Base-by-base conservation (phyloP, 2,113 vertebrate genomes). In the Pseudopodoces humilis region DNA sequence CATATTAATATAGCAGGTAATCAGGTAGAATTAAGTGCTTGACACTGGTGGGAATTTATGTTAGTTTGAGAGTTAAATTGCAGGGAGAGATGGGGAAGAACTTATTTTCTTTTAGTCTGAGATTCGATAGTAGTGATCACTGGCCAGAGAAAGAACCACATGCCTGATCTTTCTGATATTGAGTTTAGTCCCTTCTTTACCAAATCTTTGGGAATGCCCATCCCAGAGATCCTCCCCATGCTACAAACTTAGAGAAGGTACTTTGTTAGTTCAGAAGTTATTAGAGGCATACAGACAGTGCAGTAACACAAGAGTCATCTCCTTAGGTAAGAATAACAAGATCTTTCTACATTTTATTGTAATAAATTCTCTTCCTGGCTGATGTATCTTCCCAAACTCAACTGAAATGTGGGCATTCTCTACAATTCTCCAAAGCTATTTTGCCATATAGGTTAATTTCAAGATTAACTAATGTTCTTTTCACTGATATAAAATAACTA, bases 1-100 rank as follows among this genome's bases (percentile, higher is more conserved):
- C 94, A 84, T 94, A 94, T 97, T 97, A 96, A 97, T 96, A 94
- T 71, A 64, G 50, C 72, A 94, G 72, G 88, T 94, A 96, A 94
- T 93, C 96, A 94, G 85, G 80, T 90, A 94, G 86, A 94, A 95
- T 97, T 81, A 96, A 95, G 86, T 91, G 64, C 41, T 93, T 94
- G 80, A 68, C 47, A 81, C 88, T 74, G 56, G 35, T 83, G 96
- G 90, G 94, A 95, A 78, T 94, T 94, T 94, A 53, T 88, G 43
- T 41, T 95, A 58, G 78, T 87, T 50, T 35, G 64, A 81, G 68
- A 58, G 59, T 83, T 52, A 88, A 70, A 77, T 77, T 83, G 50
- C 30, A 35, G 5, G 23, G 30, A 71, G 47, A 59, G 60, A 12
- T 1, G 6, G 16, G 50, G 43, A 86, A 71, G 72, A 75, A 65